phyloP scores from a whole-genome alignment of 2,888 invertebrate species.

The Leptogaster cylindrica region DNA sequence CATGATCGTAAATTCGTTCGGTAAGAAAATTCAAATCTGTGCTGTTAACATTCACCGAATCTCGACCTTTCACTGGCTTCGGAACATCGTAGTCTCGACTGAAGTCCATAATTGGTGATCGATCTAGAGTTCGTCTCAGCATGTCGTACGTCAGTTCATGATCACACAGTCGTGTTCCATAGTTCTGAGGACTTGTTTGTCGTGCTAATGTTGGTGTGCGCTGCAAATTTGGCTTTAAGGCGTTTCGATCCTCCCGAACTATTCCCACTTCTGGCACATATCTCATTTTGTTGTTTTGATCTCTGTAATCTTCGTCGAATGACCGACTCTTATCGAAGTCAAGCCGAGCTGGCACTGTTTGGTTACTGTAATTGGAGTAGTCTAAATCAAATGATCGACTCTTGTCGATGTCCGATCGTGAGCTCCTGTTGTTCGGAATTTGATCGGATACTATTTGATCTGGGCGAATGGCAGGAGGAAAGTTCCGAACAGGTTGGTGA shows the following conservation, averaged over 20 bases:
- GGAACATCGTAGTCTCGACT: conserved; percentile 57
- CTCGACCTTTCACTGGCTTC: conserved; percentile 54
- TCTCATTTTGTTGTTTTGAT: conserved; percentile 53
- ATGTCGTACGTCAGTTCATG: conserved; percentile 61
- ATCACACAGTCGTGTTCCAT: conserved; percentile 60
- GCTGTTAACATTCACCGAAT: conserved; percentile 58
- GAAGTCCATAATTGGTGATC: conserved; percentile 61
- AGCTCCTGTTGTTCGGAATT: conserved; percentile 8
- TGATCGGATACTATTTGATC: conserved; percentile 47
- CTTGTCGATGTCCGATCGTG: conserved; percentile 55
- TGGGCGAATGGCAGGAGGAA: conserved; percentile 56
- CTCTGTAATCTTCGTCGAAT: conserved; percentile 60
- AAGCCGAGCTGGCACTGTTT: conserved; percentile 53
- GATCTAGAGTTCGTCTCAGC: conserved; percentile 56
- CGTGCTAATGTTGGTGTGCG: conserved; percentile 46
- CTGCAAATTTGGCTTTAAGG: conserved; percentile 23
- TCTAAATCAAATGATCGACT: conserved; percentile 61
- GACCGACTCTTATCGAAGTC: conserved; percentile 61
- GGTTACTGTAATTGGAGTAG: conserved; percentile 54
- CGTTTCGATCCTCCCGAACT: conserved; percentile 30
- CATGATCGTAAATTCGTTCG: conserved; percentile 57
- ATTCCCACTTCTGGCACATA: conserved; percentile 51
- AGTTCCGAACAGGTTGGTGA: conserved; percentile 47
- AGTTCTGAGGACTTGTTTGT: conserved; percentile 59
- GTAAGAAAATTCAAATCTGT: conserved; percentile 60